Conservation (phyloP, 2,797 vertebrate species). For the Xenopus petersii region DNA sequence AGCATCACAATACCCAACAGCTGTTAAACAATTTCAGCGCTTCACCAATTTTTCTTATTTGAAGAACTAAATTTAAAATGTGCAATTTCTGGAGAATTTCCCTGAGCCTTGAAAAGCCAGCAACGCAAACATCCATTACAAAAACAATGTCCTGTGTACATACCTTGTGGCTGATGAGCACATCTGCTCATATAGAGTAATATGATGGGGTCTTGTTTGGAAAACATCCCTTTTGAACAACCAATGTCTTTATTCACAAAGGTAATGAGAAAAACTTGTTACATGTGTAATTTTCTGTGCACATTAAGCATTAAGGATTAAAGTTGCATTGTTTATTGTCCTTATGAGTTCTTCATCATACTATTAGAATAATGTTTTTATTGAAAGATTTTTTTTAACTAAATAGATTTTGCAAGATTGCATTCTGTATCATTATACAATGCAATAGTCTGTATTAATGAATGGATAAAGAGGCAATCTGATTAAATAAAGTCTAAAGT, state of each 20-base stretch:
- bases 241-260: neutral
- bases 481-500: too few species aligned
- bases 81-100: conserved; percentile 31
- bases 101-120: conserved; percentile 14
- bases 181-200: conserved; percentile 13
- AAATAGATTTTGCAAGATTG: too few species aligned
- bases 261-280: too few species aligned
- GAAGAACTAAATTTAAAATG: conserved; percentile 26
- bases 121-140: conserved; percentile 35
- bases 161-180: conserved; percentile 34
- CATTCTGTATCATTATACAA: too few species aligned
- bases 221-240: conserved; percentile 11
- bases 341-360: too few species aligned
- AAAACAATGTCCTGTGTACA: conserved; percentile 36
- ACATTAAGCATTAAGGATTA: too few species aligned
- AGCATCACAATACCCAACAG: conserved; percentile 37
- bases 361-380: too few species aligned
- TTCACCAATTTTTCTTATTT: conserved; percentile 42
- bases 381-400: too few species aligned
- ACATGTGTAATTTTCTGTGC: too few species aligned
- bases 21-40: conserved; percentile 26
- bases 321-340: too few species aligned
- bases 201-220: conserved; percentile 18
- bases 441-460: too few species aligned
- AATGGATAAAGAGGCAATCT: too few species aligned